Base-by-base conservation (phyloP, 1,140 invertebrate genomes). In the Bombus sylvicola region DNA sequence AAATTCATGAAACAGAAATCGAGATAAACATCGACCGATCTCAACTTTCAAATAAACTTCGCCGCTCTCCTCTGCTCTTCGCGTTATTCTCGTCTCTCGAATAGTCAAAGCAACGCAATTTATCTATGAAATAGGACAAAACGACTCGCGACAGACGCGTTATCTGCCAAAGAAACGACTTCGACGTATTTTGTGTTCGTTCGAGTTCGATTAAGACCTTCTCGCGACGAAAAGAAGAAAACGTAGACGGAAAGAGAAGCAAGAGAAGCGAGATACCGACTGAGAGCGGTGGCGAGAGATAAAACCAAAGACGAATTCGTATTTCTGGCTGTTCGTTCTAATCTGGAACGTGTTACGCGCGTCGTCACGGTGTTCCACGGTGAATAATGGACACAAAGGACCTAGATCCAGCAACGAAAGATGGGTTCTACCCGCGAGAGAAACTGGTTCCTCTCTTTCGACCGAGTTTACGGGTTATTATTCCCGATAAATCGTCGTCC, bases 191-290 rank as follows among this genome's bases (percentile, higher is more conserved):
- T 22, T 18, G 41, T 18, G 28, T 74, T 75, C 47, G 47, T 34
- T 74, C 37, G 31, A 22, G 73, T 57, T 28, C 73, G 73, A 75
- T 75, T 75, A 75, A 75, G 73, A 57, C 73, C 73, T 75, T 28
- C 47, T 53, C 6, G 47, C 18, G 18, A 22, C 18, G 18, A 18
- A 53, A 53, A 22, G 47, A 18, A 53, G 18, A 18, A 53, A 53
- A 18, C 73, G 25, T 12, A 3, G 39, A 15, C n/a, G 28, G 1
- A 13, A 15, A 15, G 39, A 71, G 9, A 12, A 2, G 1, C 5
- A 53, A 8, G 34, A 5, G 22, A 37, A 37, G 22, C 28, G n/a
- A 28, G 73, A 37, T 15, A 28, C 47, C 31, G 47, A 22, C 18
- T 0, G 18, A 53, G 47, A 8, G 5, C 47, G 25, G 13, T 22